Evolutionary conservation across 2,113 vertebrate species (phyloP).

Genomic region (Sebastes fasciatus): DNA sequence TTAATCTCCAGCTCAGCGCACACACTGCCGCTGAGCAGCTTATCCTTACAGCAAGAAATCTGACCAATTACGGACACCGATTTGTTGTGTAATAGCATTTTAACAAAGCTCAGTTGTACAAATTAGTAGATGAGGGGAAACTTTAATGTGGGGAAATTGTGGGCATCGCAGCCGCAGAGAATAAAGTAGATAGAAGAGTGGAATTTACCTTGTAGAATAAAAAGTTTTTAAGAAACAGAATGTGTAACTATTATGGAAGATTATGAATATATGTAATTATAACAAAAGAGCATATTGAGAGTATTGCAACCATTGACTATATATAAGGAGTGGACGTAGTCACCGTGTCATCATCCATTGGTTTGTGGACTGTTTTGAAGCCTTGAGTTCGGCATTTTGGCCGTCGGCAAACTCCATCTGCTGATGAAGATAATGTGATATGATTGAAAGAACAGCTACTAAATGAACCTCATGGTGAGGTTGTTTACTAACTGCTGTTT

Average conservation of each 20-base stretch:
- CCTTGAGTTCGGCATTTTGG: too few relatives aligned
- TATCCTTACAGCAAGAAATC: not conserved
- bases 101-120: not conserved
- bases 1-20: constrained; percentile 22
- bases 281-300: not conserved
- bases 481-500: not conserved
- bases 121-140: not conserved
- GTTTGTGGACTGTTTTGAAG: too few relatives aligned
- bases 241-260: too few relatives aligned
- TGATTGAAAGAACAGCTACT: not conserved
- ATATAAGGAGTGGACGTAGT: too few relatives aligned
- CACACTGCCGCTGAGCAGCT: not conserved
- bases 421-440: not conserved
- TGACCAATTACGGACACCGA: constrained; percentile 8
- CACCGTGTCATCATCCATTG: too few relatives aligned
- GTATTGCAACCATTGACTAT: too few relatives aligned
- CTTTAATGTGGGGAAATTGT: not conserved
- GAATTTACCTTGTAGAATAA: not conserved
- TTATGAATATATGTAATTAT: not conserved
- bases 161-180: not conserved
- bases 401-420: not conserved
- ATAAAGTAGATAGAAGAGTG: not conserved
- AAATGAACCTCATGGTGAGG: not conserved
- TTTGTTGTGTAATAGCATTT: constrained; percentile 2
- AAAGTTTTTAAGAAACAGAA: not conserved